Evolutionary conservation across 2,113 vertebrate species (phyloP), one percentile per base, ranked within the genome.

Genomic region (Catharus fuscescens): DNA sequence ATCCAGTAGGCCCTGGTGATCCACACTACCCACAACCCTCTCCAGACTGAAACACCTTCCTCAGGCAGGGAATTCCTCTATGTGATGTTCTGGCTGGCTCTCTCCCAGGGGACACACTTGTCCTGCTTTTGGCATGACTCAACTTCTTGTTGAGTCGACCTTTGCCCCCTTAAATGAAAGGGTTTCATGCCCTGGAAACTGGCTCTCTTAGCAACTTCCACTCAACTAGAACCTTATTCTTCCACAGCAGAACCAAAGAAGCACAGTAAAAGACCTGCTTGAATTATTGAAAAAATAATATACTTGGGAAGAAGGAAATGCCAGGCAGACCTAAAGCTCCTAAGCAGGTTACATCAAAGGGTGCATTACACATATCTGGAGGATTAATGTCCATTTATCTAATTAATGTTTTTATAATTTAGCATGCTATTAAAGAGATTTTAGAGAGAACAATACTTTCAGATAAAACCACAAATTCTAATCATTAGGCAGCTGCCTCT

Each of bases 341-440:
- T 76, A 87, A 96, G 70, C 61, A 72, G 74, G 60, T 59, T 78
- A 78, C 83, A 94, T 96, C 96, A 95, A 90, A 97, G 92, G 36
- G 47, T 71, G 48, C 76, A 69, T 66, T 93, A 94, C 53, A 64
- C 31, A 76, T 66, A 92, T 71, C 84, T 95, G 62, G 53, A 93
- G 93, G 86, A 97, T 97, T 97, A 96, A 76, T 57, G 52, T 95
- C 25, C 50, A 94, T 95, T 97, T 98, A 93, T 84, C 86, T 93
- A 97, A 98, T 97, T 96, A 97, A 96, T 96, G 95, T 95, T 97
- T 98, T 95, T 83, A 93, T 97, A 95, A 95, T 97, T 97, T 89
- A 97, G 36, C 65, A 74, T 95, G 84, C 59, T 97, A 72, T 93
- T 92, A 64, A 80, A 80, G 90, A 93, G 86, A 93, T 92, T 96